phyloP scores from a whole-genome alignment of 1,140 invertebrate genomes.

The Pachypsylla venusta region DNA sequence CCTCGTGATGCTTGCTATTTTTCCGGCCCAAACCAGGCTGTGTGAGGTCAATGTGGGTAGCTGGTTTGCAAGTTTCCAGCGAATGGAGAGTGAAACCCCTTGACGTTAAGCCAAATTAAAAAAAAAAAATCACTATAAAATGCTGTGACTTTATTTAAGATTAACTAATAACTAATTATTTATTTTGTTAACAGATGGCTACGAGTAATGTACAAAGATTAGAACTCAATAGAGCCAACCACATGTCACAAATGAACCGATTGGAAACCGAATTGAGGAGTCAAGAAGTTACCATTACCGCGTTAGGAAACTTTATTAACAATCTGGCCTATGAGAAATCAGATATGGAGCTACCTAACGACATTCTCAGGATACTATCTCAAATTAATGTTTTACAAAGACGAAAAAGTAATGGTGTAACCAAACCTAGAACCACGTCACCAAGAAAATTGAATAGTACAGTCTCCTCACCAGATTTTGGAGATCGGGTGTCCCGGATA shows the following conservation, averaged over 20 bases:
- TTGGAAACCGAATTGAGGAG: slow-evolving; percentile 46
- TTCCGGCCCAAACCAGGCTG: too few species aligned
- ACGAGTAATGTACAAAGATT: slow-evolving; percentile 44
- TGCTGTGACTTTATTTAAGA: too few species aligned
- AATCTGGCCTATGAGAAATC: slow-evolving; percentile 38
- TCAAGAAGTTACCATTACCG: slow-evolving; percentile 43
- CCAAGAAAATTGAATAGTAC: not conserved
- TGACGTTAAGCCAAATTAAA: too few species aligned
- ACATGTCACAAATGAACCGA: slow-evolving; percentile 40
- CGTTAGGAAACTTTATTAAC: slow-evolving; percentile 43
- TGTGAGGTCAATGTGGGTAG: too few species aligned
- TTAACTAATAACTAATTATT: not conserved
- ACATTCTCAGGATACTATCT: slow-evolving; percentile 45
- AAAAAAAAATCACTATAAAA: too few species aligned
- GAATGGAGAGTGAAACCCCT: too few species aligned
- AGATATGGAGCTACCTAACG: slow-evolving; percentile 45
- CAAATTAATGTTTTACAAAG: slow-evolving; percentile 37
- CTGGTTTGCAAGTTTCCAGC: too few species aligned
- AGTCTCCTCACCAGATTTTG: not conserved
- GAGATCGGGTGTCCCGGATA: not conserved
- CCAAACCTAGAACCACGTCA: not conserved
- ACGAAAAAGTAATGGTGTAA: slow-evolving; percentile 25
- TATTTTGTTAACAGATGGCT: slow-evolving; percentile 34
- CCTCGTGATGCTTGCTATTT: too few species aligned
- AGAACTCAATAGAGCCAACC: slow-evolving; percentile 39